Base-by-base conservation (phyloP, 2,888 invertebrate genomes). In the Drosophila anomalata region DNA sequence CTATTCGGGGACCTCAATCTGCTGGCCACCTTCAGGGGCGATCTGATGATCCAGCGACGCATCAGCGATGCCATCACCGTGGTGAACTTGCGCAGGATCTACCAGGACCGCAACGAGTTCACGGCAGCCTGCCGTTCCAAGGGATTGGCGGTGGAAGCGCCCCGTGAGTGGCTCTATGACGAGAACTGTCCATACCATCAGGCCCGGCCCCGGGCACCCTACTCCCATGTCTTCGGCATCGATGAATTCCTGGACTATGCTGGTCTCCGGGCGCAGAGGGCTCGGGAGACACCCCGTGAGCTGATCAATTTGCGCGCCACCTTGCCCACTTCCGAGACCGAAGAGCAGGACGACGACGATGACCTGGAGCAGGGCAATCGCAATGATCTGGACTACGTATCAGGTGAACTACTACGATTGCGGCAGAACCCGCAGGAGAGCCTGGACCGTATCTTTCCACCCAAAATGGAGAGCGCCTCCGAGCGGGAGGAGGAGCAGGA, bases 91-190 rank as follows among this genome's bases (percentile, higher is more conserved):
- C 20, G 39, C 2, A 2, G 11, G 12, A 1, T 44, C 20, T 44
- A 44, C 2, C 1, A 14, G 1, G 14, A 11, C 6, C 14, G 17
- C 14, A 1, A 12, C 9, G n/a, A 14, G 9, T 11, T 24, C 11
- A 20, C 5, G 12, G 7, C 1, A 2, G n/a, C 14, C 4, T n/a
- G 14, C 6, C 11, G 24, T 6, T 1, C 9, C 22, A 8, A 24
- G 6, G 11, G 14, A 0, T 9, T 41, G 6, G 7, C 6, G 0
- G 3, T 39, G 24, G 52, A 52, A 1, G 7, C 24, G 1, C 9
- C 14, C 1, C 24, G 52, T 11, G 39, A 52, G 39, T 52, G 52
- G 52, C 9, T 26, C 4, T 52, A 11, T 11, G 52, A 52, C 7
- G 52, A 41, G 39, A 2, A 8, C 14, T 41, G 52, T n/a, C 14